Evolutionary conservation across 2,113 vertebrate genomes (phyloP), one percentile per base, ranked within the genome.

Genomic region (Cyprinodon brontotheroides): DNA sequence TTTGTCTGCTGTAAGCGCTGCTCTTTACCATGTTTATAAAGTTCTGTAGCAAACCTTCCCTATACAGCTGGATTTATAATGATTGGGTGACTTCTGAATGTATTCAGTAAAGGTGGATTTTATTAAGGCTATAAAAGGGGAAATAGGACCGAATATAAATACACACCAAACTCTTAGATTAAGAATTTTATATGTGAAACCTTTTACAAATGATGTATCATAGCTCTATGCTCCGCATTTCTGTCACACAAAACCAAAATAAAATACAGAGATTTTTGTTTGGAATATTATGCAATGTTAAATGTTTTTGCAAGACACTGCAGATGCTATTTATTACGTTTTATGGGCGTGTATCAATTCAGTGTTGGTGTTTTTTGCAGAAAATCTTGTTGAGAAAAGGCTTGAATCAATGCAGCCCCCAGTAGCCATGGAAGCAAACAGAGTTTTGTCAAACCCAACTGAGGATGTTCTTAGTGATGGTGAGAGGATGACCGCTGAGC

Each of bases 401-500:
- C n/a, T 4, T 47, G 65, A 71, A 37, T 60, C 48, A 29, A 15
- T 4, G 2, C 17, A 8, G 4, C 22, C 72, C 14, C 64, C 67
- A 13, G 66, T 38, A 15, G 22, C 39, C 11, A 64, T 68, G 12
- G 61, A 83, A 59, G 41, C 11, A 0, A 65, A 38, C 17, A 0
- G 67, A 67, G 57, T 37, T 62, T 73, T 71, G 38, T 63, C 67
- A n/a, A 22, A 7, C 15, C 65, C 67, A 37, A 48, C 70, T 50
- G 74, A 79, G 57, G 86, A 92, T 73, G 78, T 71, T 76, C 71
- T 79, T 47, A 94, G 92, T 78, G 93, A 95, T 3, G 97, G 96
- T n/a, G 94, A 95, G 73, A 91, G 86, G 81, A 95, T 97, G 94
- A 95, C 94, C 41, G 79, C 91, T 75, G 94, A 95, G 74, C 91